A percentile compares a stretch with the other conserved stretches of the same genome.
These are phyloP conservation scores for Gastracanthus pulcherrimus DNA, from an alignment of 2,888 invertebrate genomes.

Conservation along the genomic window DNA sequence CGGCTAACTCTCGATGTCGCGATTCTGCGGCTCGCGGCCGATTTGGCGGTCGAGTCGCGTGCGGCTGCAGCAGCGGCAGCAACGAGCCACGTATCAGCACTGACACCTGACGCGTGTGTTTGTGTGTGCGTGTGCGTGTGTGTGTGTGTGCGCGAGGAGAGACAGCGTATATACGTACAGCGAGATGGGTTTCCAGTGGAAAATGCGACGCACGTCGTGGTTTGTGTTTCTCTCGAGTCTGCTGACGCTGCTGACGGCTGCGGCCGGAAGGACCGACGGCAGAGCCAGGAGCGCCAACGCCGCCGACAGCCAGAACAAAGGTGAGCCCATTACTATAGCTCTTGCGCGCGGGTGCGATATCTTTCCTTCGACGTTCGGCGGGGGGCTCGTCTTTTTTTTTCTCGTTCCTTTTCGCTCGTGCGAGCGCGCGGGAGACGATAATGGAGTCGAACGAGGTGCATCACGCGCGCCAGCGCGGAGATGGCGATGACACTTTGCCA, in stretches of 20 bases:
- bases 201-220: constrained; percentile 72
- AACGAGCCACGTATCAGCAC: not conserved
- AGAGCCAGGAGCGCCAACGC: constrained; percentile 65
- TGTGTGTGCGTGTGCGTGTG: not conserved
- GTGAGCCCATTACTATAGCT: constrained; percentile 69
- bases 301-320: constrained; percentile 72
- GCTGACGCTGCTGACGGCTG: constrained; percentile 69
- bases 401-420: not conserved
- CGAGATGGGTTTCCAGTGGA: constrained; percentile 47
- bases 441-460: not conserved
- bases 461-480: not conserved
- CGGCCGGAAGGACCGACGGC: not conserved
- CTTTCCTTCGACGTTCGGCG: constrained; percentile 42
- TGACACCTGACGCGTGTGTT: constrained; percentile 5
- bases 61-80: not conserved
- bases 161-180: not conserved
- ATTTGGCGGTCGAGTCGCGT: constrained; percentile 31
- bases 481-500: constrained; percentile 31
- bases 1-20: constrained; percentile 19
- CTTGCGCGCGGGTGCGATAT: constrained; percentile 58
- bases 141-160: not conserved
- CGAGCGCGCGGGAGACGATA: not conserved
- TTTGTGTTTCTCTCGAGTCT: constrained; percentile 72
- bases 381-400: constrained; percentile 29
- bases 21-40: not conserved